Evolutionary conservation across 2,888 invertebrate genomes (phyloP).

Genomic region (Drosophila niveifrons): DNA sequence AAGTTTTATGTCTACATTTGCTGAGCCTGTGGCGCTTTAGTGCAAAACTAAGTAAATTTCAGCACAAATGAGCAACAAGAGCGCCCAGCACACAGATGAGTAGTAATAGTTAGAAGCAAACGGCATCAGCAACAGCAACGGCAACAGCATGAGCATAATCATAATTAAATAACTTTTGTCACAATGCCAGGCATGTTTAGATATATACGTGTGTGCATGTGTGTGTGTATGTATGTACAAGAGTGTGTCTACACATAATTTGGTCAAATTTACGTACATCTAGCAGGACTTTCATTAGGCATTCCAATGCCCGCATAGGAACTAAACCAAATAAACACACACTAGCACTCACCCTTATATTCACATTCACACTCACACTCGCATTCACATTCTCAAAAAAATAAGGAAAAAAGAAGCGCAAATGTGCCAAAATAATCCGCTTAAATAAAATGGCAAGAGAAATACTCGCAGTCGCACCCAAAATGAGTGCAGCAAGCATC

Average conservation of each 20-base stretch:
- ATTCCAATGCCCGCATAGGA: constrained; percentile 59
- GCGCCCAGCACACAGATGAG: constrained; percentile 42
- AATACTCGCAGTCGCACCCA: constrained; percentile 54
- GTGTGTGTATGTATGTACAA: constrained; percentile 13
- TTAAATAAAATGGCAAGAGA: constrained; percentile 76
- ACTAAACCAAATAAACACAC: constrained; percentile 35
- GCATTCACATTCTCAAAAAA: constrained; percentile 1
- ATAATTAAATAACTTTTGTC: constrained; percentile 81
- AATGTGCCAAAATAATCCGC: constrained; percentile 80
- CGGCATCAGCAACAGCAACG: constrained; percentile 6
- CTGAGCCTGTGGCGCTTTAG: constrained; percentile 72
- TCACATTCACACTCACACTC: constrained; percentile 2
- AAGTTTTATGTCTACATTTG: constrained; percentile 77
- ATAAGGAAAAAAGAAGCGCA: constrained; percentile 38
- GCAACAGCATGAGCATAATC: constrained; percentile 62
- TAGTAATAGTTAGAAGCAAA: constrained; percentile 56
- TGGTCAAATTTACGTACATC: constrained; percentile 69
- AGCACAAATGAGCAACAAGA: constrained; percentile 68
- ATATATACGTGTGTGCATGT: constrained; percentile 12
- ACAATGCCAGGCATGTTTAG: constrained; percentile 61
- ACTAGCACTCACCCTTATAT: constrained; percentile 12
- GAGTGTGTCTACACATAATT: constrained; percentile 66
- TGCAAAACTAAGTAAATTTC: constrained; percentile 77
- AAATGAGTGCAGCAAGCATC: constrained; percentile 65
- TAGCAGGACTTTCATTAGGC: constrained; percentile 66